Percentiles rank a stretch among this genome's conserved stretches.
Conservation (phyloP, 2,797 vertebrate genomes). For the Enteromius afrohamiltoni region DNA sequence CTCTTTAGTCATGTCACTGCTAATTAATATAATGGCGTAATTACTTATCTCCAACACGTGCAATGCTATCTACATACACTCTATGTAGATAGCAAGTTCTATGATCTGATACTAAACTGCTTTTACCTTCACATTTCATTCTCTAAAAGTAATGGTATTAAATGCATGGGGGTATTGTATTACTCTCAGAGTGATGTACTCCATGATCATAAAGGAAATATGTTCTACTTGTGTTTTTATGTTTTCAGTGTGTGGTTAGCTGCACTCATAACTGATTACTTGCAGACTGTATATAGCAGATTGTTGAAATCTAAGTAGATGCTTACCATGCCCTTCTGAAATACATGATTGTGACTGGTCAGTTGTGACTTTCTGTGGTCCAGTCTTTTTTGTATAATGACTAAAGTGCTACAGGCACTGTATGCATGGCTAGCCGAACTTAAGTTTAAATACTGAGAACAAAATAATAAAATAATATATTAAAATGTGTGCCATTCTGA, state of each 20-base stretch:
- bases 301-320: slow-evolving; percentile 15
- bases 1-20: background rate
- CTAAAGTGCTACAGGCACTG: background rate
- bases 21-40: background rate
- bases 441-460: background rate
- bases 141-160: background rate
- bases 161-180: background rate
- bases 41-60: background rate
- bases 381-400: background rate
- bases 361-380: background rate
- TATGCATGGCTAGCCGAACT: too few relatives aligned
- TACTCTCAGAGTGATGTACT: background rate
- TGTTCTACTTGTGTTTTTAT: background rate
- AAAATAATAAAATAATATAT: background rate
- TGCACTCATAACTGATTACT: background rate
- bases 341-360: background rate
- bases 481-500: too few relatives aligned
- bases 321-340: background rate
- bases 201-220: background rate
- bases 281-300: background rate
- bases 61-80: background rate
- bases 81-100: background rate
- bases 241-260: background rate
- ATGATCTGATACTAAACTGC: background rate
- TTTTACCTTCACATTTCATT: slow-evolving; percentile 15